Evolutionary conservation across 2,888 invertebrate species (phyloP).

Genomic region (Trachelus troglodyta): DNA sequence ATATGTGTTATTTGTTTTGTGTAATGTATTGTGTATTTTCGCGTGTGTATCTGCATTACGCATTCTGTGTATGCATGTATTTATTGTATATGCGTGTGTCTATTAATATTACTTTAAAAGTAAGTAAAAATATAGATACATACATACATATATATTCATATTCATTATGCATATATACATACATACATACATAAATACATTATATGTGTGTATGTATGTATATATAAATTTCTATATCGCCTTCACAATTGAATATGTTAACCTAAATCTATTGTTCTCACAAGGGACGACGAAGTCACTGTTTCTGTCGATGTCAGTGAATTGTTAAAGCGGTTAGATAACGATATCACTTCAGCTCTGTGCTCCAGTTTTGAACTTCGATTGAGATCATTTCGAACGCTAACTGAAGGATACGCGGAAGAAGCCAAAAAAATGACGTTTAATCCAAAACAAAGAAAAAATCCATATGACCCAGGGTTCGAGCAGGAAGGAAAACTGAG

Average conservation of each 20-base stretch:
- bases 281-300: slow-evolving; percentile 16
- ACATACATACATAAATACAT: slow-evolving; percentile 33
- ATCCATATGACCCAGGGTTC: too few relatives aligned
- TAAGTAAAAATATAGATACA: slow-evolving; percentile 58
- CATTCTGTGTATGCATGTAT: neutral
- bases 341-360: neutral
- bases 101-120: slow-evolving; percentile 55
- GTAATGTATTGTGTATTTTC: neutral
- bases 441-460: too few relatives aligned
- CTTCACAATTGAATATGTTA: slow-evolving; percentile 9
- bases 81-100: neutral
- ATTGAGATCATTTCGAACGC: slow-evolving; percentile 13
- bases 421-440: too few relatives aligned
- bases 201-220: slow-evolving; percentile 15
- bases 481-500: too few relatives aligned
- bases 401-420: neutral
- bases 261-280: slow-evolving; percentile 12
- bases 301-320: neutral
- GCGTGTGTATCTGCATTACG: neutral
- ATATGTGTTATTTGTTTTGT: neutral
- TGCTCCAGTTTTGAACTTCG: neutral
- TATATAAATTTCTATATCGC: slow-evolving; percentile 21
- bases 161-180: slow-evolving; percentile 43
- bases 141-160: too few relatives aligned
- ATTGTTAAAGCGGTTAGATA: neutral